Conservation (phyloP, 30 jellyfish, hydroid and myxozoan genomes). For the Aurelia coerulea region DNA sequence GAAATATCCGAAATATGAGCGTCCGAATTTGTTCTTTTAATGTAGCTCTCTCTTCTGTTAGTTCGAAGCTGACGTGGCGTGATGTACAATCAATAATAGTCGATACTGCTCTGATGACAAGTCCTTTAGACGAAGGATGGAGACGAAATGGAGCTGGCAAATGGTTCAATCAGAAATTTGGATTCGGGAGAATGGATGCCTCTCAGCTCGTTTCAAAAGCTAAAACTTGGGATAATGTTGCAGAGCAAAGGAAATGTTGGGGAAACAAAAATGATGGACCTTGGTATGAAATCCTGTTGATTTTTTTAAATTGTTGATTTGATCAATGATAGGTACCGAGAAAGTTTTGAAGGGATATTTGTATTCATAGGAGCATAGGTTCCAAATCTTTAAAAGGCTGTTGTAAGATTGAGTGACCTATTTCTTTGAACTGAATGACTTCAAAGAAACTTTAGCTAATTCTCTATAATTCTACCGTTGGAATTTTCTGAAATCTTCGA, state of each 20-base stretch:
- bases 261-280: slow-evolving; percentile 96
- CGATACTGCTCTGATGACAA: slow-evolving; percentile 97
- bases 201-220: slow-evolving; percentile 89
- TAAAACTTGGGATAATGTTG: slow-evolving; percentile 85
- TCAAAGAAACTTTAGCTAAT: no score
- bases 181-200: slow-evolving; percentile 99
- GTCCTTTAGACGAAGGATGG: slow-evolving; percentile 99
- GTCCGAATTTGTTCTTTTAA: no score
- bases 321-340: no score
- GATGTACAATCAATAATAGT: slow-evolving; percentile 98
- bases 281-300: slow-evolving; percentile 48
- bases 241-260: slow-evolving; percentile 92
- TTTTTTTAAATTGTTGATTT: not conserved
- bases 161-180: slow-evolving; percentile 99
- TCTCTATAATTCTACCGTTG: no score
- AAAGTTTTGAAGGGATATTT: no score
- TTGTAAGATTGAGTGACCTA: no score
- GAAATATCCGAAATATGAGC: no score
- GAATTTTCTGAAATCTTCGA: no score
- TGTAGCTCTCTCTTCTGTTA: no score
- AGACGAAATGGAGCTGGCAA: slow-evolving; percentile 99
- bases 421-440: no score
- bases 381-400: no score
- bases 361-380: no score
- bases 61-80: slow-evolving; percentile 96